Conservation (phyloP, 2,797 vertebrate species). For the Macrochelys suwanniensis region DNA sequence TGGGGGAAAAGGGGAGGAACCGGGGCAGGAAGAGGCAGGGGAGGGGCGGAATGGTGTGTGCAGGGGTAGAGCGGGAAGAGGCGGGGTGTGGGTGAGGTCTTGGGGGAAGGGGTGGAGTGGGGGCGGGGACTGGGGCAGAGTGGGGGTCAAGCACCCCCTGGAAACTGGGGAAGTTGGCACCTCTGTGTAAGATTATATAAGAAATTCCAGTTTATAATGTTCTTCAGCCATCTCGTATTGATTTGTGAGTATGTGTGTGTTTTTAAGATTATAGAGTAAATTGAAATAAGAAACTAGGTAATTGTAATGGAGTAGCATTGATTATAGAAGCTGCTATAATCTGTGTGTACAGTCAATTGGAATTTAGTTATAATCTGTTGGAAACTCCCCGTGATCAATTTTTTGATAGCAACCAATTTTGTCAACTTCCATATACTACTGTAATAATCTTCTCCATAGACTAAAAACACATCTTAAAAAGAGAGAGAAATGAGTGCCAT, state of each 20-base stretch:
- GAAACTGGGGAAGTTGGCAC: no score
- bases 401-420: conserved; percentile 10
- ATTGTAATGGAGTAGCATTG: neutral
- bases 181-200: neutral
- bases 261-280: neutral
- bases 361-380: conserved; percentile 5
- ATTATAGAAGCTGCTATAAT: neutral
- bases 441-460: conserved; percentile 24
- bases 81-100: no score
- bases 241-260: neutral
- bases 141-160: no score
- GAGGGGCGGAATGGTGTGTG: no score
- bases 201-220: neutral
- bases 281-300: conserved; percentile 1
- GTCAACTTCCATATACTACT: conserved; percentile 10
- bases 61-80: no score
- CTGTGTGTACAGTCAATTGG: neutral
- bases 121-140: no score
- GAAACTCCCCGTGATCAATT: conserved; percentile 15
- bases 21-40: no score
- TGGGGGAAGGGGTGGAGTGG: no score
- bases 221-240: neutral
- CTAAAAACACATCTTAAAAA: conserved; percentile 38
- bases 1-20: no score
- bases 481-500: conserved; percentile 52